A percentile compares a stretch with the other conserved stretches of the same genome.
phyloP scores from a whole-genome alignment of 2,797 vertebrate genomes.

The Cetoscarus ocellatus region DNA sequence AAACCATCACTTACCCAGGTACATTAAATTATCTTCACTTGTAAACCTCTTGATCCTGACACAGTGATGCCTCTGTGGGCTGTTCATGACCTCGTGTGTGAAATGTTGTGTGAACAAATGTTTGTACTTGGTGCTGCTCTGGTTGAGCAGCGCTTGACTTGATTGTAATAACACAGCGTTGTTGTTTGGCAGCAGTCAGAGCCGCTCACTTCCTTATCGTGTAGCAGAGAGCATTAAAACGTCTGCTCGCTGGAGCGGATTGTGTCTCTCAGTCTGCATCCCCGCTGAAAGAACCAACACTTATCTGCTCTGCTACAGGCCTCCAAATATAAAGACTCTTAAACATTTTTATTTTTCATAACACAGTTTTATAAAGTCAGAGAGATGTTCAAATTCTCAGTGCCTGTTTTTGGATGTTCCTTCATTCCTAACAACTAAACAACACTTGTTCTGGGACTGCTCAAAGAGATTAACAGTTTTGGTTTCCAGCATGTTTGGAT shows the following conservation, averaged over 20 bases:
- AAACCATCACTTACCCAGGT: neutral
- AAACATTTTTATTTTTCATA: no score
- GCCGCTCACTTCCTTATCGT: slow-evolving; percentile 25
- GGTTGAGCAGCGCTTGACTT: slow-evolving; percentile 26
- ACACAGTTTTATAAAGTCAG: no score
- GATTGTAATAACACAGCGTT: slow-evolving; percentile 14
- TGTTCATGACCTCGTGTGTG: neutral
- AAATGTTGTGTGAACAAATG: slow-evolving; percentile 3
- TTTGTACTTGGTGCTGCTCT: slow-evolving; percentile 21
- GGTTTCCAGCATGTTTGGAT: slow-evolving; percentile 2
- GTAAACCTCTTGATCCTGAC: neutral
- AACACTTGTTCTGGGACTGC: neutral
- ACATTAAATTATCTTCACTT: neutral
- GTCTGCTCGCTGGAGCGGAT: slow-evolving; percentile 28
- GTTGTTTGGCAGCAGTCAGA: slow-evolving; percentile 28
- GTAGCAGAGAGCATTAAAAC: slow-evolving; percentile 36
- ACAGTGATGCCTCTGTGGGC: neutral
- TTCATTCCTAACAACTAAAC: neutral
- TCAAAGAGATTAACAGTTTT: neutral
- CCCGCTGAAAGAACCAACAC: slow-evolving; percentile 6
- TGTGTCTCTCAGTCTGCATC: slow-evolving; percentile 17
- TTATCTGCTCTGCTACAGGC: slow-evolving; percentile 11
- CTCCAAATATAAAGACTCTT: neutral
- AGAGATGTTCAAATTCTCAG: neutral
- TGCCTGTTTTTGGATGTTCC: neutral